Evolutionary conservation across 2,888 invertebrate species (phyloP), one percentile per base, ranked within the genome.

Genomic region (Orthonevra nobilis): DNA sequence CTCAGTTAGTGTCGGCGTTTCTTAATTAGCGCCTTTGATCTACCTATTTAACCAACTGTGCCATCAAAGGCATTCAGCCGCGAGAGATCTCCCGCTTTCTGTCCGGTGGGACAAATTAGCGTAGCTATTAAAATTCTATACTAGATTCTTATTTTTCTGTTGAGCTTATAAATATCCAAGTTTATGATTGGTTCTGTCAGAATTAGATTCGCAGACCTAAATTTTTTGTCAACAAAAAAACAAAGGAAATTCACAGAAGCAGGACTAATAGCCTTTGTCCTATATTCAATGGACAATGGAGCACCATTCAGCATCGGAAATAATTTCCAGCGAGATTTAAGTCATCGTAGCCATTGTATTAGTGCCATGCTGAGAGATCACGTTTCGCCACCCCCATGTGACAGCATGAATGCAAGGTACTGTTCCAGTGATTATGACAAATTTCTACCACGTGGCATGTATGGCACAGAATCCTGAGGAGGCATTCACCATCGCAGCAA

Each of bases 1-100:
- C 61, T 66, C 60, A 66, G 72, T 72, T 73, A 72, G 48, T 52
- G 79, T 60, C 79, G 79, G 79, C 66, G 38, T 73, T 63, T 72
- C 73, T 72, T 79, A 66, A 79, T 61, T 73, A 61, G 61, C 66
- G 20, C 44, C 79, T 79, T 72, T 79, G 79, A 79, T 72, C 54
- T 60, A 61, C 26, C 40, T 60, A 70, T 70, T 70, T 61, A 70
- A 42, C 52, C 52, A 54, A 61, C 70, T 52, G 30, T 52, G 20
- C 34, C 61, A 61, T 70, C 70, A 70, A 70, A 70, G 70, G 28
- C 61, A 32, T 15, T 48, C 44, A 28, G 50, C 70, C 50, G 44
- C 58, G 15, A 34, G 15, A 3, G 32, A 30, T 46, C 34, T 10
- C 34, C 15, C 46, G 34, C 17, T 23, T 23, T 23, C 44, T 34